Percentiles rank a stretch among this genome's conserved stretches.
phyloP scores from a whole-genome alignment of 2,888 invertebrate species.

The Lithophane leautieri region DNA sequence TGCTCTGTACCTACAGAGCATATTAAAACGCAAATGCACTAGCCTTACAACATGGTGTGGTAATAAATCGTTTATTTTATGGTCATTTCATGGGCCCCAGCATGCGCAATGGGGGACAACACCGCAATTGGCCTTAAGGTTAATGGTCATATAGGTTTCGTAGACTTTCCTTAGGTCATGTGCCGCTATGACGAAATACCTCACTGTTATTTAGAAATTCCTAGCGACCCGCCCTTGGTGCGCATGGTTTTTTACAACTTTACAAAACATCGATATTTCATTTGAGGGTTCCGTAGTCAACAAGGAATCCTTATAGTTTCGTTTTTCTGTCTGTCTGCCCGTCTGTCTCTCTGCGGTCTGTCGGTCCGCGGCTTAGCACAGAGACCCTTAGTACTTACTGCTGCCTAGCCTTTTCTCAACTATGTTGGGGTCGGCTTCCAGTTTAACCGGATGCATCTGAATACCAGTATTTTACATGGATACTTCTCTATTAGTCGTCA shows the following conservation, averaged over 20 bases:
- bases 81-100: slow-evolving; percentile 32
- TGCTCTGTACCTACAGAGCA: background rate
- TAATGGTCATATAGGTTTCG: slow-evolving; percentile 37
- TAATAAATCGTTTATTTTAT: slow-evolving; percentile 47
- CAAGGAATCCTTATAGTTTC: too few species aligned
- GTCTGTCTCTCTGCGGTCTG: too few species aligned
- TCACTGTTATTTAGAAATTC: background rate
- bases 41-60: slow-evolving; percentile 35
- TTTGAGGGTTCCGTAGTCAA: too few species aligned
- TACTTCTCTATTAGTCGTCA: too few species aligned
- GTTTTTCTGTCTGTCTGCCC: too few species aligned
- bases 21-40: slow-evolving; percentile 15
- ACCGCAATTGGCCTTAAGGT: slow-evolving; percentile 34
- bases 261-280: background rate
- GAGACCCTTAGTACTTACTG: too few species aligned
- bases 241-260: background rate
- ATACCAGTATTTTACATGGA: too few species aligned
- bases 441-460: too few species aligned
- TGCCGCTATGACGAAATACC: slow-evolving; percentile 1
- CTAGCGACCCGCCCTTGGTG: background rate
- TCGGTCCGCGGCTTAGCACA: too few species aligned
- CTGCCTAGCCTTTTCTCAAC: too few species aligned
- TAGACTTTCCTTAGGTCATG: slow-evolving; percentile 18
- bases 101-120: slow-evolving; percentile 32
- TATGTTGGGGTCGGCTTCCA: too few species aligned